Base-by-base conservation (phyloP, 2,888 invertebrate species). In the Nasonovia ribisnigri region DNA sequence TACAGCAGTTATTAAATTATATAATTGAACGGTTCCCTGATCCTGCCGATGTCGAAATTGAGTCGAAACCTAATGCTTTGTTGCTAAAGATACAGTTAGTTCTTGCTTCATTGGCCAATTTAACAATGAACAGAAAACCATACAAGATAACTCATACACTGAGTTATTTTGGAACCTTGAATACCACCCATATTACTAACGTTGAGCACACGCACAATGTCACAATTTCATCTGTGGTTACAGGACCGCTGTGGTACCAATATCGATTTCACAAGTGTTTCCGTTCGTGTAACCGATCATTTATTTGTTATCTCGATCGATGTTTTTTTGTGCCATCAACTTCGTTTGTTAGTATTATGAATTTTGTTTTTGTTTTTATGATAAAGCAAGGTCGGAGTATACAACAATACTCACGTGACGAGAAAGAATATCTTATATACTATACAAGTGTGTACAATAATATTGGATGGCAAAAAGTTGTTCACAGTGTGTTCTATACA, bases 241-340 rank as follows among this genome's bases (percentile, higher is more conserved):
- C 60, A 43, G 26, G 60, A 92, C 36, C 87, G 24, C 92, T 42
- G 60, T 29, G 67, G 48, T 87, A 13, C 43, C 1, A 13, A 29
- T 54, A 67, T 67, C 92, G 67, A 92, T 92, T 92, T 92, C 87
- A 48, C 92, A 87, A 16, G 11, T 8, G 46, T 48, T 87, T 87
- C 36, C 57, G 26, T 36, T 11, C 4, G 48, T 36, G 77, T 84
- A 92, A 48, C 48, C 67, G 16, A 91, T 91, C 46, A 20, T 67
- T 92, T 36, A 36, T 92, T 92, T 92, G 36, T 92, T 87, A 92
- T 92, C 87, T 92, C 48, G 67, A 92, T 88, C 48, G 20, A 8
- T 46, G 60, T 92, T 48, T 88, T 92, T 48, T 88, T 36, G 26
- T 48, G 43, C 92, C 87, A 67, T 87, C 87, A n/a, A 87, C 48